Base-by-base conservation (phyloP, 2,888 invertebrate species). In the Ctena decussata region DNA sequence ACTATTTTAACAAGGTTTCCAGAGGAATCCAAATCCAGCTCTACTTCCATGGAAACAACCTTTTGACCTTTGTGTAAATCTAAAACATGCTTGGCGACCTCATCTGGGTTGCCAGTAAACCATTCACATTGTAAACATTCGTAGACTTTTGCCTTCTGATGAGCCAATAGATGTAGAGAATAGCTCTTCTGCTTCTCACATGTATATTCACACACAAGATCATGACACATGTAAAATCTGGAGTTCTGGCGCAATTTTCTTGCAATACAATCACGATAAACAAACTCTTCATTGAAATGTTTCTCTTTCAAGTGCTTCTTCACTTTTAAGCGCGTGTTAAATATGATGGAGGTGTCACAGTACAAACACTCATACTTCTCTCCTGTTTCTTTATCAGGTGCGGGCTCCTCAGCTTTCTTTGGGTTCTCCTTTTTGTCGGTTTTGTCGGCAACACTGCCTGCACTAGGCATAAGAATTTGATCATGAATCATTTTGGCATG, bases 41-140 rank as follows among this genome's bases (percentile, higher is more conserved):
- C 80, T 24, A 91, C 86, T 35, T 83, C 87, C 15, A 90, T 74
- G 27, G 84, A 80, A 41, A 81, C 80, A 11, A 88, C 77, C 0
- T 80, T 65, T 57, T 89, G 84, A 12, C 83, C 83, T 6, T 70
- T 41, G 75, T 91, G 91, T 24, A 87, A 46, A 3, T 71, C 71
- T n/a, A 69, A 46, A 69, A 90, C 82, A 69, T 92, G 92, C 11
- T 71, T 44, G 0, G 80, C 76, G 11, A 89, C 84, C 18, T 78
- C 77, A 11, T 84, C 79, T 11, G 71, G 41, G 11, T 86, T 82
- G 2, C 82, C 65, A 11, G 88, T 86, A 72, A 89, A 89, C 91
- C 91, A 91, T 15, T 86, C 84, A 85, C 93, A 93, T n/a, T 84
- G 73, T 0, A 89, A 73, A 75, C 92, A 92, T 72, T 93, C 90